A percentile compares a stretch with the other conserved stretches of the same genome.
These are phyloP conservation scores for Callorhinus ursinus DNA, from an alignment of 2,113 vertebrate species.

Conservation along the genomic window DNA sequence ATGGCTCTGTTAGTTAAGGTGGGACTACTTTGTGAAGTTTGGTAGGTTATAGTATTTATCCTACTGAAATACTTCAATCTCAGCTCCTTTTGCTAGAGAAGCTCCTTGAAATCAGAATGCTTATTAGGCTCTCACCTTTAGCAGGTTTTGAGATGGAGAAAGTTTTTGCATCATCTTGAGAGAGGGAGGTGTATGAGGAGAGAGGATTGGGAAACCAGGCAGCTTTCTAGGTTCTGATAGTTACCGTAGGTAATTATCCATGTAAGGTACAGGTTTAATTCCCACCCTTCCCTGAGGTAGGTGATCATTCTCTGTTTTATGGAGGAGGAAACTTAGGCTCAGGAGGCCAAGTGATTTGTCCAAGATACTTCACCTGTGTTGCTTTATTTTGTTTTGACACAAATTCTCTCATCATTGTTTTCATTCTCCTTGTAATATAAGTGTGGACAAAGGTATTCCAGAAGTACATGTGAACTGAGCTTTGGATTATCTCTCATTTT, in stretches of 20 bases:
- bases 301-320: background rate
- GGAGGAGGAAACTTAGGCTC: slow-evolving; percentile 19
- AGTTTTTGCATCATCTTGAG: background rate
- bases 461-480: background rate
- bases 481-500: background rate
- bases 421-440: background rate
- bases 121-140: background rate
- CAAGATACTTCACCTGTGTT: background rate
- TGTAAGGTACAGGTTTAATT: background rate
- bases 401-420: background rate
- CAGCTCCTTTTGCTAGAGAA: background rate
- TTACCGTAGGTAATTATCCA: background rate
- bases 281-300: background rate
- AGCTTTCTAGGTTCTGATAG: background rate
- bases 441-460: background rate
- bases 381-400: slow-evolving; percentile 28
- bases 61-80: background rate
- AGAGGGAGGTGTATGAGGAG: background rate
- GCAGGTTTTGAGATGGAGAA: background rate
- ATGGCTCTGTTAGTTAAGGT: background rate
- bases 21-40: background rate
- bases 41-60: background rate
- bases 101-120: background rate
- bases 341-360: background rate
- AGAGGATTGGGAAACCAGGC: background rate